A percentile compares a stretch with the other conserved stretches of the same genome.
phyloP scores from a whole-genome alignment of 30 jellyfish, hydroid and myxozoan species.

The Rhopilema esculentum region DNA sequence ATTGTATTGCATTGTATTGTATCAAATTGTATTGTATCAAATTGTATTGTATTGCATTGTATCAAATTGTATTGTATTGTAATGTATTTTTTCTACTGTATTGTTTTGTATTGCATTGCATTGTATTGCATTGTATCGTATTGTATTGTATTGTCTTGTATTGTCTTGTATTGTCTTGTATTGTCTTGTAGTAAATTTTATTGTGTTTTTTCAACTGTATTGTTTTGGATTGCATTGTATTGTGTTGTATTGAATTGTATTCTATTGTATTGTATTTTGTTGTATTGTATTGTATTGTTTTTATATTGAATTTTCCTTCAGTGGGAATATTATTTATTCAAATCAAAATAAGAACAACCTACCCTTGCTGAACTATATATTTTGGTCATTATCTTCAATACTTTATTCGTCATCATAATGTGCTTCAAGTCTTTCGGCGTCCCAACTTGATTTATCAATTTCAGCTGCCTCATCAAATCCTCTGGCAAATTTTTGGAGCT shows the following conservation, averaged over 20 bases:
- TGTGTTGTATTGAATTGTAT: background rate
- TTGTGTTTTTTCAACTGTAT: background rate
- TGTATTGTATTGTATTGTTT: no score
- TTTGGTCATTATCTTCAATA: conserved; percentile 71
- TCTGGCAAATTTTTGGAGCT: conserved; percentile 31
- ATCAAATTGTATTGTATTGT: background rate
- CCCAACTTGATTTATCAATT: conserved; percentile 73
- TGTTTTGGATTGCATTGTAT: background rate
- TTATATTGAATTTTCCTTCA: background rate
- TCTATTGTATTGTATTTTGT: background rate
- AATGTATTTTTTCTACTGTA: background rate
- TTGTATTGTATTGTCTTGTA: background rate
- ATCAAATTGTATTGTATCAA: background rate
- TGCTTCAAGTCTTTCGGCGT: conserved; percentile 66
- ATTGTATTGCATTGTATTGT: background rate
- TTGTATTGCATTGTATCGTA: background rate
- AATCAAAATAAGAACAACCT: background rate
- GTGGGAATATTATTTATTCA: background rate
- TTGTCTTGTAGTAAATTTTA: no score
- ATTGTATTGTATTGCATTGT: background rate
- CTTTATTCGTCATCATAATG: conserved; percentile 42
- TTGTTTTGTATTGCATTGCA: background rate
- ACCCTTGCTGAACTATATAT: conserved; percentile 82
- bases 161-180: background rate
- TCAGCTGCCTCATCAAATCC: conserved; percentile 73